Base-by-base conservation (phyloP, 2,113 vertebrate genomes). In the Sorex fumeus region DNA sequence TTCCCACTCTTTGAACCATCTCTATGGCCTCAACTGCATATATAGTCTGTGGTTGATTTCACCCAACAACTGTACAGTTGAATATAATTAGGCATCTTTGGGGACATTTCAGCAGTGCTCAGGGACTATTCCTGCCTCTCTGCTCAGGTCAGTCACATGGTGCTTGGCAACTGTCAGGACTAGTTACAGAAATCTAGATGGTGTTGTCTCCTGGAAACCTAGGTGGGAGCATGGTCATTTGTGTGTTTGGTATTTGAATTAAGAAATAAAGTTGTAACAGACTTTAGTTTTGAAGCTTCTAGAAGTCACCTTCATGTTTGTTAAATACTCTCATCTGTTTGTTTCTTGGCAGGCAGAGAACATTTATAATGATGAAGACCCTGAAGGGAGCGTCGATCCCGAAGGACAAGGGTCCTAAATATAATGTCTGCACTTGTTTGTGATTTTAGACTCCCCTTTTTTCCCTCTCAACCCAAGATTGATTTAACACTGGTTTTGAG, bases 281-380 rank as follows among this genome's bases (percentile, higher is more conserved):
- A 53, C 3, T 50, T 30, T 66, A 0, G 76, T 93, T 43, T 91
- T 67, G 57, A 84, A 96, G 75, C 30, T 92, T 93, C 4, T 43
- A 69, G 21, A 81, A 90, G 16, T 84, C 34, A 32, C 10, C 30
- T 84, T 81, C 5, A 43, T 91, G 27, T 87, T 95, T 84, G 50
- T 71, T 95, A 84, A 95, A 64, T 93, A 77, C 53, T 36, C 16
- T 80, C 53, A 70, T 75, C 10, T 92, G 71, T 30, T 87, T 94
- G 13, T 96, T 77, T 86, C 97, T 60, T 23, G 94, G n/a, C 97
- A 99, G 99, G 99, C 99, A 45, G 99, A 99, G 98, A 99, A 99
- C 97, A 99, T 99, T 95, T 99, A 99, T 95, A 99, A 99, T 5
- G 99, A 99, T 69, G 99, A 99, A 97, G 99, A 99, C 95, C 99